Evolutionary conservation across 2,113 vertebrate genomes (phyloP).

Genomic region (Corythoichthys intestinalis): DNA sequence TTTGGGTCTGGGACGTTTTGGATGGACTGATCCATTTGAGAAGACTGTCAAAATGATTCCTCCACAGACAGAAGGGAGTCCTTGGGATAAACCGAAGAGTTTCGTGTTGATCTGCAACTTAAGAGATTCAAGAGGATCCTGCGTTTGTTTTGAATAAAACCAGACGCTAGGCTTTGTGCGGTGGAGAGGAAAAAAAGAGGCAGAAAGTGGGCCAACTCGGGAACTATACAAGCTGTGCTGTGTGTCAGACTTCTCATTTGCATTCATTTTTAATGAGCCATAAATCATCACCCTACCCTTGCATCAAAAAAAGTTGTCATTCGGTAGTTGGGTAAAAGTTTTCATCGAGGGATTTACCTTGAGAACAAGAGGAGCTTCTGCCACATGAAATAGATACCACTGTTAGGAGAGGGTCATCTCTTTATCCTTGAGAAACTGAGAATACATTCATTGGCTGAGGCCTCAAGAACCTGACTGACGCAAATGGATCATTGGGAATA

Average conservation of each 20-base stretch:
- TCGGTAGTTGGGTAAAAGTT: constrained; percentile 40
- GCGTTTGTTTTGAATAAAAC: not conserved
- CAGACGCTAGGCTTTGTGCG: not conserved
- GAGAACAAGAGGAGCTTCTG: constrained; percentile 56
- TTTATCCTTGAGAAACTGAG: constrained; percentile 83
- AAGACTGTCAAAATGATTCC: too few relatives aligned
- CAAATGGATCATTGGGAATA: constrained; percentile 84
- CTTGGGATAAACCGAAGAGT: not conserved
- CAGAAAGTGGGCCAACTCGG: not conserved
- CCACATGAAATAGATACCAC: constrained; percentile 75
- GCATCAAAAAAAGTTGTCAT: constrained; percentile 22
- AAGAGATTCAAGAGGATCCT: not conserved
- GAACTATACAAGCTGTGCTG: constrained; percentile 15
- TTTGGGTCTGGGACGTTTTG: too few relatives aligned
- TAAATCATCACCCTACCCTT: constrained; percentile 42
- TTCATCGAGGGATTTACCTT: constrained; percentile 62
- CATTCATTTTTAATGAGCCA: constrained; percentile 53
- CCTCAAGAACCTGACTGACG: constrained; percentile 78
- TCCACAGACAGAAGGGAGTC: too few relatives aligned
- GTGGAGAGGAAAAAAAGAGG: not conserved
- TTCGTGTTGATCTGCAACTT: not conserved
- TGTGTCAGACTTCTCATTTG: constrained; percentile 21
- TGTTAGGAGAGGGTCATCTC: constrained; percentile 74
- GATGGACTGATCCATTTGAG: too few relatives aligned
- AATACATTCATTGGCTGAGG: constrained; percentile 76